Evolutionary conservation across 1,140 invertebrate genomes (phyloP).

Genomic region (Stegodyphus dumicola): DNA sequence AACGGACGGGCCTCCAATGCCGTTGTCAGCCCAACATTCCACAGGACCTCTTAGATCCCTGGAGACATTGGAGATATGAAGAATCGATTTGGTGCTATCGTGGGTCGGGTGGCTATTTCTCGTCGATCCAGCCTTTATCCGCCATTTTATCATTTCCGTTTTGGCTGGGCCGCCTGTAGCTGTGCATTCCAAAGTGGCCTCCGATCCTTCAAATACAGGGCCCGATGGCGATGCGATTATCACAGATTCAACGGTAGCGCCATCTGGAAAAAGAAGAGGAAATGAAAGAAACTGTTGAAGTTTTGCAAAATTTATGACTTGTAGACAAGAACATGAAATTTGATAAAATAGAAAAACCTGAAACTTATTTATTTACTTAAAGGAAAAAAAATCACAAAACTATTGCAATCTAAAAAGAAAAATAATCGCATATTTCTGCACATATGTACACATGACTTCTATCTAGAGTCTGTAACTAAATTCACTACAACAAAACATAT

Average conservation of each 20-base stretch:
- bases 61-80: conserved; percentile 72
- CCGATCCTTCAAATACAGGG: conserved; percentile 72
- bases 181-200: conserved; percentile 87
- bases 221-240: conserved; percentile 42
- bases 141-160: conserved; percentile 89
- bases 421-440: too few relatives aligned
- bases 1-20: conserved; percentile 75
- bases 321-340: too few relatives aligned
- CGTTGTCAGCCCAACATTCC: conserved; percentile 92
- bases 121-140: conserved; percentile 25
- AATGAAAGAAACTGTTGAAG: too few relatives aligned
- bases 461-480: too few relatives aligned
- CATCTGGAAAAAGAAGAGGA: conserved; percentile 19
- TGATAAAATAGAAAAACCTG: too few relatives aligned
- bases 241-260: conserved; percentile 46
- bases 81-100: conserved; percentile 42
- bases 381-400: too few relatives aligned
- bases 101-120: neutral
- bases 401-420: too few relatives aligned
- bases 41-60: conserved; percentile 90
- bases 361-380: too few relatives aligned
- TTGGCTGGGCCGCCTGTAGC: conserved; percentile 88
- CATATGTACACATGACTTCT: too few relatives aligned
- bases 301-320: too few relatives aligned
- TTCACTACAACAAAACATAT: too few relatives aligned